These are phyloP conservation scores for Umimayanthus chanpuru DNA, from an alignment of 92 coral and sea anemone species.

Conservation along the genomic window DNA sequence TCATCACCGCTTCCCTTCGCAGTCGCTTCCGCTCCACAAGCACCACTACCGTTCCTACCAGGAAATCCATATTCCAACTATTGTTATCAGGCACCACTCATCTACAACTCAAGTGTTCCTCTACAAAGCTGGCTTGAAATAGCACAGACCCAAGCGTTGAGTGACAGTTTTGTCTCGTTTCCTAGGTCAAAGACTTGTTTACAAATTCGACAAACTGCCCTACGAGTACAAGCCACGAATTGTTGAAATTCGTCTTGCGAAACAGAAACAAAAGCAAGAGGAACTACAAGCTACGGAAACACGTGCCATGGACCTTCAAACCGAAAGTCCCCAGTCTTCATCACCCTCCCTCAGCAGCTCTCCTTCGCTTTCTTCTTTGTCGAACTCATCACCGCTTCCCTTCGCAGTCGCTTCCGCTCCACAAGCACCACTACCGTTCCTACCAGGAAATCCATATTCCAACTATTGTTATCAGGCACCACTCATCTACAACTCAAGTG, in stretches of 20 bases:
- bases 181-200: slow-evolving; percentile 37
- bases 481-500: neutral
- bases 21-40: neutral
- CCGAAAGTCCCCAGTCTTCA: neutral
- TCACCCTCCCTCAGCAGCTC: neutral
- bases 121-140: slow-evolving; percentile 25
- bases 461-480: neutral
- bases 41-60: neutral
- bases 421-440: neutral
- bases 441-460: neutral
- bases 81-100: neutral
- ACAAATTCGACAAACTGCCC: slow-evolving; percentile 42
- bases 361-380: neutral
- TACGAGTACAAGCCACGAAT: slow-evolving; percentile 42
- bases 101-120: neutral
- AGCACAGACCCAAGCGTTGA: slow-evolving; percentile 12
- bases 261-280: slow-evolving; percentile 15
- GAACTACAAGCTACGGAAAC: neutral
- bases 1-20: neutral
- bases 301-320: neutral
- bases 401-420: slow-evolving; percentile 18
- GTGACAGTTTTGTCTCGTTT: too few species aligned
- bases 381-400: neutral
- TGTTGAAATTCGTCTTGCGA: slow-evolving; percentile 26
- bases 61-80: neutral